Conservation (phyloP, 2,113 vertebrate species). For the Rhegmatorhina hoffmannsi region DNA sequence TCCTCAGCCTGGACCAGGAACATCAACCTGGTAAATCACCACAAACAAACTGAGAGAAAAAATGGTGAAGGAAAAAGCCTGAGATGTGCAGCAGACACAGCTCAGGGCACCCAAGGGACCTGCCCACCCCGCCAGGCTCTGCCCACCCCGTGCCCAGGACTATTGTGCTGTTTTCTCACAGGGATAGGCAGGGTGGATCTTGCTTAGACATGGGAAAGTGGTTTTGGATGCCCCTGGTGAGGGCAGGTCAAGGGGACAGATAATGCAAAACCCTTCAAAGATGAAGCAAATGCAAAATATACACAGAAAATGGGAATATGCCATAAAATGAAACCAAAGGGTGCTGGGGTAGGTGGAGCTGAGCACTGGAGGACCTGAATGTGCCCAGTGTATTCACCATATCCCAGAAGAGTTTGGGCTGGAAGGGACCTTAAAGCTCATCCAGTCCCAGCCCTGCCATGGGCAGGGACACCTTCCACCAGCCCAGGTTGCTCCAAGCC, state of each 20-base stretch:
- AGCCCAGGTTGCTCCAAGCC: too few relatives aligned
- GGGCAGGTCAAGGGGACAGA: neutral
- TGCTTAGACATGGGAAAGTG: neutral
- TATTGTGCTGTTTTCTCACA: fast-evolving
- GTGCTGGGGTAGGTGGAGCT: neutral
- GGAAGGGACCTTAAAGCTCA: neutral
- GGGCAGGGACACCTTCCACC: too few relatives aligned
- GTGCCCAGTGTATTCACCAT: neutral
- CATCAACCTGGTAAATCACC: neutral
- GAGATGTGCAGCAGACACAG: neutral
- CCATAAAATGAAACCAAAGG: neutral
- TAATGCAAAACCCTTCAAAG: neutral
- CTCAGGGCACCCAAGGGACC: neutral
- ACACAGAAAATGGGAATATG: neutral
- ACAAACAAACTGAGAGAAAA: neutral
- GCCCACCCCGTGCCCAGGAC: neutral
- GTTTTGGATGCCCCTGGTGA: neutral
- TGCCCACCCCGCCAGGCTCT: neutral
- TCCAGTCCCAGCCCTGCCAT: too few relatives aligned
- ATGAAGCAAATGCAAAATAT: neutral
- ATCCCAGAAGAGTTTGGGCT: neutral
- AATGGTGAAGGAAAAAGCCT: neutral
- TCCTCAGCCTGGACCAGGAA: neutral
- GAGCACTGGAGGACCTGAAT: neutral
- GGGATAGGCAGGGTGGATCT: neutral